A percentile compares a stretch with the other conserved stretches of the same genome.
phyloP scores from a whole-genome alignment of 2,113 vertebrate species.

The Atherinomorus stipes region DNA sequence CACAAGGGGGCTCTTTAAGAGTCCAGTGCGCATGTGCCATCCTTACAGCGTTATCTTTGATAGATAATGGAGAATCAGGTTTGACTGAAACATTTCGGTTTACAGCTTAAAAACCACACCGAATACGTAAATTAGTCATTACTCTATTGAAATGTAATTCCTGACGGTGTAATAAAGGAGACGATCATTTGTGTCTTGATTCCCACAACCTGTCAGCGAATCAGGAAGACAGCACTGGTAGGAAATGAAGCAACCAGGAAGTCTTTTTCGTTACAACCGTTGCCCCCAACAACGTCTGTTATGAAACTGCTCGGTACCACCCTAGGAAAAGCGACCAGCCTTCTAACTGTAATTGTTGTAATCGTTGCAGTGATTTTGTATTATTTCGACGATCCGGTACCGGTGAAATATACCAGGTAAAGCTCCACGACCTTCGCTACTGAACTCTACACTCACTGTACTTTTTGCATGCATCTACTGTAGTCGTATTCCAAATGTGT shows the following conservation, averaged over 20 bases:
- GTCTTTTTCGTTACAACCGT: neutral
- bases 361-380: slow-evolving; percentile 61
- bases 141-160: too few species aligned
- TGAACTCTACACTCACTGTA: neutral
- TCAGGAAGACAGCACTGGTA: neutral
- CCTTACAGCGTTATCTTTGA: accelerated
- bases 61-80: neutral
- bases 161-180: too few species aligned
- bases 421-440: too few species aligned
- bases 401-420: slow-evolving; percentile 70
- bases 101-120: too few species aligned
- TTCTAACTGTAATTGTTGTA: slow-evolving; percentile 46
- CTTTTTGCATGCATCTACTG: neutral
- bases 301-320: slow-evolving; percentile 33
- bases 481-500: neutral
- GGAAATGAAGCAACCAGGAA: slow-evolving; percentile 70
- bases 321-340: slow-evolving; percentile 34
- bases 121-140: too few species aligned
- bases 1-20: neutral
- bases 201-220: neutral
- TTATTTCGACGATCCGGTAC: slow-evolving; percentile 71
- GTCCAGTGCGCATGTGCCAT: slow-evolving; percentile 41
- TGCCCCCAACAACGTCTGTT: neutral
- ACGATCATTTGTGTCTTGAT: too few species aligned
- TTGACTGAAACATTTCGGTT: neutral